phyloP scores from a whole-genome alignment of 2,797 vertebrate species.

The Trematomus bernacchii region DNA sequence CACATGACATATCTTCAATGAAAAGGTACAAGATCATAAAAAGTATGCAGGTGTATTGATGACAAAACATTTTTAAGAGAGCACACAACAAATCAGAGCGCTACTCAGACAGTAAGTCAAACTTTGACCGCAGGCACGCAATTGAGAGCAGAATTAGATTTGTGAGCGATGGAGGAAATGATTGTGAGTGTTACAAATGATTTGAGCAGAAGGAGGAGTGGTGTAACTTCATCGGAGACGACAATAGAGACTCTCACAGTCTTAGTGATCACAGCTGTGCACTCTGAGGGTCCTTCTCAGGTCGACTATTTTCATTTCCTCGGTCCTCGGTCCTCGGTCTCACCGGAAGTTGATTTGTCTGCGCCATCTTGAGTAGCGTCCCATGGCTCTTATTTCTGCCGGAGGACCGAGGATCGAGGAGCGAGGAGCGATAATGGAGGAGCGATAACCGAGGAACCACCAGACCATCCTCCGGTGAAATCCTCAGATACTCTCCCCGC shows the following conservation, averaged over 20 bases:
- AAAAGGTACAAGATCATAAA: conserved; percentile 19
- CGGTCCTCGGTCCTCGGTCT: too few relatives aligned
- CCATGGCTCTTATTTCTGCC: too few relatives aligned
- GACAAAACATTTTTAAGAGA: not conserved
- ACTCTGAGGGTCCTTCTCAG: too few relatives aligned
- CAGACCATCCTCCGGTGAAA: too few relatives aligned
- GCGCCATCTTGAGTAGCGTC: too few relatives aligned
- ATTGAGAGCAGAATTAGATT: conserved; percentile 3
- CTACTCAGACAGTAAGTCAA: not conserved
- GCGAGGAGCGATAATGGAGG: too few relatives aligned
- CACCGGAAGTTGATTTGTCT: too few relatives aligned
- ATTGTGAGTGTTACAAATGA: conserved; percentile 1
- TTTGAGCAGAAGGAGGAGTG: not conserved
- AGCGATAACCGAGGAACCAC: too few relatives aligned
- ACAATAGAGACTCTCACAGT: not conserved
- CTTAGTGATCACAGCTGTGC: not conserved
- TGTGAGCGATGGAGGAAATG: conserved; percentile 1
- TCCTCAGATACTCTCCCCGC: too few relatives aligned
- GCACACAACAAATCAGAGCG: conserved; percentile 2
- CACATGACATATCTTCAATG: conserved; percentile 1
- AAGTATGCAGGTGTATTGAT: not conserved
- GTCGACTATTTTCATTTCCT: too few relatives aligned
- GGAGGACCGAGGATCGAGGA: too few relatives aligned
- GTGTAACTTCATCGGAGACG: not conserved
- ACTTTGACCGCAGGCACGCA: not conserved